Evolutionary conservation across 2,797 vertebrate species (phyloP), one percentile per base, ranked within the genome.

Genomic region (Platalea minor): DNA sequence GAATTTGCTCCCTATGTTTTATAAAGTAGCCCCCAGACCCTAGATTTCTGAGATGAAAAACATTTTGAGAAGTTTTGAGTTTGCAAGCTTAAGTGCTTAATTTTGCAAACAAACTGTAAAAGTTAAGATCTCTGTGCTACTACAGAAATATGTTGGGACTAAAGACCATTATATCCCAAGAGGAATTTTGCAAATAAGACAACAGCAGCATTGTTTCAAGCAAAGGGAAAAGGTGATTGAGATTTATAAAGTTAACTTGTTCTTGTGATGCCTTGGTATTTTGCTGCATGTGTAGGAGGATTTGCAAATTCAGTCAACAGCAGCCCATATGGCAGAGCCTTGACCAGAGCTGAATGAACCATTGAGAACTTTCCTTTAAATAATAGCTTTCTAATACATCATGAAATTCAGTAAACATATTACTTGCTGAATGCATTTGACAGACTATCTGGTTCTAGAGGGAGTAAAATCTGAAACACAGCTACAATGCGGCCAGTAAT

Each of bases 161-260:
- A 93, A 92, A 93, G 53, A 35, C 41, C 46, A n/a, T 50, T 85
- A 35, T 89, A 65, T 57, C 51, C 92, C 69, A 76, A 72, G 54
- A 89, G 80, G 95, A 94, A 91, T 77, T 94, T 95, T 96, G 43
- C 54, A 88, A 61, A 82, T 83, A 87, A 73, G 59, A 96, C 90
- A 97, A 93, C 28, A 59, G 74, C 79, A 93, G 41, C 86, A 91
- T 90, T 97, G 95, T 97, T 97, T 96, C 39, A 88, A 51, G 73
- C 41, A 79, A 94, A 81, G 64, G 61, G 79, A 84, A 88, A 90
- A 90, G 23, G 39, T 90, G 85, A 85, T 17, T 72, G 83, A 93
- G 87, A 85, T 94, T 94, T 96, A 85, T 63, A 67, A 95, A 88
- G 45, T 76, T 81, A 85, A 94, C 33, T 96, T 96, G 93, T 97